Percentiles rank a stretch among this genome's conserved stretches.
phyloP scores from a whole-genome alignment of 2,797 vertebrate species.

The Mustela erminea region DNA sequence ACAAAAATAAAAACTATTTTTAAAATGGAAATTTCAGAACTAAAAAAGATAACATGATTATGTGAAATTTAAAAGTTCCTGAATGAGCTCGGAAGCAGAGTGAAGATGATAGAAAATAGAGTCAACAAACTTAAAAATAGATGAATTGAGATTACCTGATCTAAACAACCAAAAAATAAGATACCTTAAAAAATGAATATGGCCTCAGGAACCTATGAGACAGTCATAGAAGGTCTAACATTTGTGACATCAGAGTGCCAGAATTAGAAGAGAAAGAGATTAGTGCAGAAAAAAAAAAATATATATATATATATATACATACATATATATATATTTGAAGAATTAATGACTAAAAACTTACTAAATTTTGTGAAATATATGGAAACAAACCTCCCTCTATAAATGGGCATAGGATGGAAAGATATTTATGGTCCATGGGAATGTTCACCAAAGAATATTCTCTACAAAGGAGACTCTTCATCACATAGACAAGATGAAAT shows the following conservation, averaged over 20 bases:
- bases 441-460: background rate
- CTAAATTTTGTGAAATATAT: background rate
- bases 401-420: background rate
- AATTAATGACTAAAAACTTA: background rate
- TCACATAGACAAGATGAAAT: background rate
- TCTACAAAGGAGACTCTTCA: background rate
- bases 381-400: background rate
- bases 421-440: background rate
- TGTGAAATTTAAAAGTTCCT: background rate
- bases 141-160: background rate
- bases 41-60: background rate
- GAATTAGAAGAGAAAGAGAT: background rate
- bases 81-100: background rate
- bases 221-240: background rate
- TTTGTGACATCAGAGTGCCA: background rate
- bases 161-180: background rate
- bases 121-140: slow-evolving; percentile 1
- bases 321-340: background rate
- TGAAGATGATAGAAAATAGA: background rate
- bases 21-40: background rate
- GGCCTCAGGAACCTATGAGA: background rate
- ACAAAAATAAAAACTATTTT: background rate
- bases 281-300: background rate
- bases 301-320: too few relatives aligned
- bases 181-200: background rate